A percentile compares a stretch with the other conserved stretches of the same genome.
Conservation (phyloP, 2,888 invertebrate genomes). For the Melanargia galathea region DNA sequence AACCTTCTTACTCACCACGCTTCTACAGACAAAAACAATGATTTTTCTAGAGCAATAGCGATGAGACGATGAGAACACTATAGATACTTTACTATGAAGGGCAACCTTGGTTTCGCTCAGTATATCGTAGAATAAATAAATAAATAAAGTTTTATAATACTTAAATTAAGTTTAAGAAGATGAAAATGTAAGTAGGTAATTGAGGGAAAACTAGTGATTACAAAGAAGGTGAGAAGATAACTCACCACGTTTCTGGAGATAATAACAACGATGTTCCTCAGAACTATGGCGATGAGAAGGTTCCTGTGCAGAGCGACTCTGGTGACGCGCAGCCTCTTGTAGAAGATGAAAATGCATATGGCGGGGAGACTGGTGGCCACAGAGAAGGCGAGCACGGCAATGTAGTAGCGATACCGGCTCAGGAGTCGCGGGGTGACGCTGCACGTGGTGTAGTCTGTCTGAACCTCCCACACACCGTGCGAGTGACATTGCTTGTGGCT, state of each 20-base stretch:
- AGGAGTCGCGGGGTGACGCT: constrained; percentile 78
- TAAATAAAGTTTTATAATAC: no score
- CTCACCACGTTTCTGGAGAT: constrained; percentile 80
- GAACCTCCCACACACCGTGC: constrained; percentile 81
- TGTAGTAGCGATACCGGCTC: constrained; percentile 78
- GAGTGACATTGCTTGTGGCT: constrained; percentile 80
- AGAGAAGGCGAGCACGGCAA: constrained; percentile 77
- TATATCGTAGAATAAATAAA: no score
- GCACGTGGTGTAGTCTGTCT: constrained; percentile 83
- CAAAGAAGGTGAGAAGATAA: background rate
- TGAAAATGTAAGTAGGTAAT: no score
- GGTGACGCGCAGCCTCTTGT: constrained; percentile 77
- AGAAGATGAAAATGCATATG: constrained; percentile 79
- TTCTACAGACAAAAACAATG: no score
- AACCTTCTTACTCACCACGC: no score
- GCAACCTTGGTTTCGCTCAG: no score
- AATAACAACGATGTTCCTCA: constrained; percentile 82
- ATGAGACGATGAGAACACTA: no score
- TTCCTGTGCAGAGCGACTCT: constrained; percentile 83
- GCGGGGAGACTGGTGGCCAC: constrained; percentile 81
- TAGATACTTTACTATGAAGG: no score
- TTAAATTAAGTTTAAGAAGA: no score
- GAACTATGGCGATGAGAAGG: constrained; percentile 80
- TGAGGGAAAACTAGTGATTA: no score
- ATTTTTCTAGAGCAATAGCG: no score